Conservation (phyloP, 2,797 vertebrate species). For the Pseudotriccus pelzelni region DNA sequence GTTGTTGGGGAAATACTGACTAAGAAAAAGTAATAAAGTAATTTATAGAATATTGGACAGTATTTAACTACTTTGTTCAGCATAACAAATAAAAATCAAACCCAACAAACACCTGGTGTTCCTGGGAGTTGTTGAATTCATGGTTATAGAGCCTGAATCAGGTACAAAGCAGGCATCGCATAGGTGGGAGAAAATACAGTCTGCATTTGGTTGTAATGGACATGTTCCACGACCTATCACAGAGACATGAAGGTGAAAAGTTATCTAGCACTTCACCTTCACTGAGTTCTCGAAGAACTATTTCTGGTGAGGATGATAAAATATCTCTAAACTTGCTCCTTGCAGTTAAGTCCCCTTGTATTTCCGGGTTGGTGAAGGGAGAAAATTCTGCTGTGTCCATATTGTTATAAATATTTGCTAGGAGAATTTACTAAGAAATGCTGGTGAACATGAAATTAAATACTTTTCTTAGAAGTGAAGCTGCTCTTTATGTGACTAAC, state of each 20-base stretch:
- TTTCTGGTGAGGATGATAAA: not conserved
- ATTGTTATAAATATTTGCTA: not conserved
- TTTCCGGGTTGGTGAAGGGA: not conserved
- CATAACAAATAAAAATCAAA: not conserved
- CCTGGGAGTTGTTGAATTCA: not conserved
- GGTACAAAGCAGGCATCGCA: not conserved
- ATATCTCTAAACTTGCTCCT: not conserved
- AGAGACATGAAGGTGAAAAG: not conserved
- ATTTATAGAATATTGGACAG: not conserved
- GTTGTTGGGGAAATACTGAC: not conserved
- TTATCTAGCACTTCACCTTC: not conserved
- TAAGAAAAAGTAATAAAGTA: not conserved
- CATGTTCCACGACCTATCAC: not conserved
- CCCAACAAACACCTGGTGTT: not conserved
- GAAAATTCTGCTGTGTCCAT: not conserved
- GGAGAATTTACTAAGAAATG: not conserved
- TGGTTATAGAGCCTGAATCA: not conserved
- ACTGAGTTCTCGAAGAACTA: not conserved
- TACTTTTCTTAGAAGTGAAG: not conserved
- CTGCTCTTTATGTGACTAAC: not conserved
- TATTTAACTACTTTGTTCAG: not conserved
- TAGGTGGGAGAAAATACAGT: not conserved
- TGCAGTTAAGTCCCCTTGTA: not conserved
- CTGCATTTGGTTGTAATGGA: not conserved
- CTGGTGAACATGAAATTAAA: not conserved